A percentile compares a stretch with the other conserved stretches of the same genome.
phyloP scores from a whole-genome alignment of 2,888 invertebrate genomes.

The Melinaea marsaeus region DNA sequence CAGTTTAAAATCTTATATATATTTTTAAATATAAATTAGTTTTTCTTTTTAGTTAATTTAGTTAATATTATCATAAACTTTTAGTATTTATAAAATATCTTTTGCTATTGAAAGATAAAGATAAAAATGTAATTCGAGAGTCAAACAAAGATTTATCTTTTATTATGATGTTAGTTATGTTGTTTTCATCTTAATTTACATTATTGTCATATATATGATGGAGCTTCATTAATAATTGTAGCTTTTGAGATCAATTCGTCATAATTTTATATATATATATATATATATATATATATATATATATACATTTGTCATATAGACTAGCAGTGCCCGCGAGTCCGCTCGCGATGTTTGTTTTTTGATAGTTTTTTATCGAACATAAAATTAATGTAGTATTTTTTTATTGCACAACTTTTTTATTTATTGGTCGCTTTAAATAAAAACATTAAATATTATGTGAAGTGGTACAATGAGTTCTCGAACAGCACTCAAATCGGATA shows the following conservation, averaged over 20 bases:
- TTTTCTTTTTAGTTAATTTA: conserved; percentile 18
- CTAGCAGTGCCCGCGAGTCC: too few species aligned
- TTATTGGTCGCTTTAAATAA: too few species aligned
- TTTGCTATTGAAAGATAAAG: conserved; percentile 7
- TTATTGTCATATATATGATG: background rate
- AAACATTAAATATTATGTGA: too few species aligned
- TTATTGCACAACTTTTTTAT: too few species aligned
- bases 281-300: background rate
- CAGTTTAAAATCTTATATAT: too few species aligned
- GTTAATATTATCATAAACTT: conserved; percentile 22
- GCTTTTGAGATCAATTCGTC: background rate
- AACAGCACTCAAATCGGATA: too few species aligned
- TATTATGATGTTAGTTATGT: conserved; percentile 19
- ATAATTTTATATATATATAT: background rate
- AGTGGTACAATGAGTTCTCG: too few species aligned
- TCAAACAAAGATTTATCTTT: conserved; percentile 19
- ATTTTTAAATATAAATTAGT: background rate
- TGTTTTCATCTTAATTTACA: conserved; percentile 14
- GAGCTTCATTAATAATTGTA: background rate
- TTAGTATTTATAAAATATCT: conserved; percentile 19
- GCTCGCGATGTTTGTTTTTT: too few species aligned
- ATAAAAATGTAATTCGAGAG: conserved; percentile 9
- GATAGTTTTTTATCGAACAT: too few species aligned
- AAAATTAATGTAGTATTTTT: too few species aligned
- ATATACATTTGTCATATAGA: too few species aligned